Percentiles rank a stretch among this genome's conserved stretches.
phyloP scores from a whole-genome alignment of 2,797 vertebrate genomes.

The Chrosomus eos region DNA sequence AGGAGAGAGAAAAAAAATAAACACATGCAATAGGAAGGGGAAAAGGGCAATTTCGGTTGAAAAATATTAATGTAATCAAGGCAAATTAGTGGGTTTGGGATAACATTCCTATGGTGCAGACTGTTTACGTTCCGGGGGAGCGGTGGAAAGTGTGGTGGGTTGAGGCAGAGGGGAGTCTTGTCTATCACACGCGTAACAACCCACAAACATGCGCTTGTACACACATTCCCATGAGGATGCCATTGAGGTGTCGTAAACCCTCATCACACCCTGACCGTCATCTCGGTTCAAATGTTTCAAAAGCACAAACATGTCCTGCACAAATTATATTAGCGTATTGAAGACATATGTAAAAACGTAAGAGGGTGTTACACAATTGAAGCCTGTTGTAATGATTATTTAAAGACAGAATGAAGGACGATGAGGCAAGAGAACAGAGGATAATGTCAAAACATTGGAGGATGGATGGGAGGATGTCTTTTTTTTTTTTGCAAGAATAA shows the following conservation, averaged over 20 bases:
- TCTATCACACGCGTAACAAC: constrained; percentile 29
- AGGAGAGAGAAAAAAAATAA: constrained; percentile 71
- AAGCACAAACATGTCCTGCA: constrained; percentile 7
- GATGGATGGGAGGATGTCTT: constrained; percentile 20
- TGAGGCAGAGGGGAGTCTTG: constrained; percentile 42
- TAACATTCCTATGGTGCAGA: constrained; percentile 73
- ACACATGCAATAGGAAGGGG: constrained; percentile 78
- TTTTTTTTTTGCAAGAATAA: constrained; percentile 2
- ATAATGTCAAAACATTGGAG: constrained; percentile 14
- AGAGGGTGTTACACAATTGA: constrained; percentile 33
- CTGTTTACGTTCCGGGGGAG: constrained; percentile 72
- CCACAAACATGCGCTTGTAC: constrained; percentile 37
- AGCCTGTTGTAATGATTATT: constrained; percentile 34
- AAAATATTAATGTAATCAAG: constrained; percentile 84
- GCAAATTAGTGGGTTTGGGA: constrained; percentile 78
- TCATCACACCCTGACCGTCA: constrained; percentile 20
- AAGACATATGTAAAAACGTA: constrained; percentile 24
- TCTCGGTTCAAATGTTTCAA: constrained; percentile 19
- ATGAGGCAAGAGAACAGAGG: constrained; percentile 30
- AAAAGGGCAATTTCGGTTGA: constrained; percentile 77
- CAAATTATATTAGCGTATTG: constrained; percentile 8
- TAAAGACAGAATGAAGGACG: constrained; percentile 42
- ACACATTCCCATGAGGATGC: constrained; percentile 29
- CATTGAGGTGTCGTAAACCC: constrained; percentile 24
- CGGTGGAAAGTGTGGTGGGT: constrained; percentile 60